Base-by-base conservation (phyloP, 2,113 vertebrate species). In the pig (Sus scrofa) region DNA sequence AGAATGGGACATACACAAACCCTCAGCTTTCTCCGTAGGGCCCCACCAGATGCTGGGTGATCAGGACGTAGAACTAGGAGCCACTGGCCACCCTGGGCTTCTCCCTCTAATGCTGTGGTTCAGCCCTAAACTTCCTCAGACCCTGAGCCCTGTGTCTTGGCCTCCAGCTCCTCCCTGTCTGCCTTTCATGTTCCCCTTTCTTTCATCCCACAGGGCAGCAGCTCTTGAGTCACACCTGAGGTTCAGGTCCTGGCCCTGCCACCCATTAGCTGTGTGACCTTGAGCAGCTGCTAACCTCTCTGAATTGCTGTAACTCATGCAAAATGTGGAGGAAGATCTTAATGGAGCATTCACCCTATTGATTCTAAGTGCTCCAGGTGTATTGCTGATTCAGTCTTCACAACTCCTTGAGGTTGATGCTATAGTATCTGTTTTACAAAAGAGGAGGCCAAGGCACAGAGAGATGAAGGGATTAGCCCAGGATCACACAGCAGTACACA, bases 371-470 rank as follows among this genome's bases (percentile, higher is more conserved):
- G 73, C 56, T 78, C 44, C 30, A 3, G 6, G 34, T 79, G 8
- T 90, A 14, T 77, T 26, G 13, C 62, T n/a, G 34, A 65, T 30
- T 81, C 75, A 70, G 1, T 65, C 83, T 90, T 70, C 22, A 74
- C 27, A 26, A 24, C 74, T 68, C 68, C 70, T 24, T 88, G 94
- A 75, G 34, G 14, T 13, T 86, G 54, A 26, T 58, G 73, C 32
- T n/a, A 14, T 88, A 67, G 52, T 67, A 30, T 44, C 44, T 18
- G 2, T 83, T 93, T 84, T 71, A 81, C 3, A 7, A 75, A 92
- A 84, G 77, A 91, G 86, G 19, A 54, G 89, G 52, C 22, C 8
- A 65, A 96, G 68, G 10, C 81, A 67, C 88, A 90, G 71, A 88
- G 82, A 88, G 32, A 44, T 56, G 24, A 94, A 92, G 37, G 60